Base-by-base conservation (phyloP, 1,140 invertebrate species). In the Microplitis demolitor region DNA sequence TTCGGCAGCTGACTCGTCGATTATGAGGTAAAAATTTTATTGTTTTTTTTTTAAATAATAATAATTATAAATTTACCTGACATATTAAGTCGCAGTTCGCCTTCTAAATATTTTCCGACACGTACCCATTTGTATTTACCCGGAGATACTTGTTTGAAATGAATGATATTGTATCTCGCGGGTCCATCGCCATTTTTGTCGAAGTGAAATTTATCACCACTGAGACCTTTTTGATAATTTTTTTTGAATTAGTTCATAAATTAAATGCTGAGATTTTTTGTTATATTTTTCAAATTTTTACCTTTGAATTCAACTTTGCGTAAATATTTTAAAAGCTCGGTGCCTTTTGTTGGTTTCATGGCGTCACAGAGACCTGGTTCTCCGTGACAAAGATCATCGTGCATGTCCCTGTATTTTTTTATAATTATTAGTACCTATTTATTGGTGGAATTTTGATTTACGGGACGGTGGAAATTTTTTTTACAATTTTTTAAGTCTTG, bases 101-200 rank as follows among this genome's bases (percentile, higher is more conserved):
- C 94, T 78, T 95, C 92, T 33, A 92, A 85, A 84, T 95, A 95
- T 81, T 94, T 91, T 1, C 96, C 96, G 1, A 97, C 95, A 72
- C 92, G 91, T 11, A 95, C 89, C 96, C 96, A 98, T 72, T 92
- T 89, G 84, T 93, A 97, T 45, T 90, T 88, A 0, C 93, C 93
- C 0, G 87, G 88, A 3, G 88, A 86, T 1, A 91, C 90, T 83
- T 97, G 94, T 82, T 96, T 96, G 89, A 97, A 98, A 83, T 98
- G 97, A 60, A 98, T 93, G 71, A 98, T 97, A 79, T 97, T 96
- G 87, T 98, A 98, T 4, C 96, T 89, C 0, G 96, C 94, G 0
- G 97, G 96, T 0, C 96, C 97, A 79, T 98, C 97, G 1, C 96
- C 95, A 78, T 96, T 94, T 13, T 83, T 87, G 83, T 96, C 94